Evolutionary conservation across 2,888 invertebrate genomes (phyloP), one percentile per base, ranked within the genome.

Genomic region (Cataglyphis altisquamis): DNA sequence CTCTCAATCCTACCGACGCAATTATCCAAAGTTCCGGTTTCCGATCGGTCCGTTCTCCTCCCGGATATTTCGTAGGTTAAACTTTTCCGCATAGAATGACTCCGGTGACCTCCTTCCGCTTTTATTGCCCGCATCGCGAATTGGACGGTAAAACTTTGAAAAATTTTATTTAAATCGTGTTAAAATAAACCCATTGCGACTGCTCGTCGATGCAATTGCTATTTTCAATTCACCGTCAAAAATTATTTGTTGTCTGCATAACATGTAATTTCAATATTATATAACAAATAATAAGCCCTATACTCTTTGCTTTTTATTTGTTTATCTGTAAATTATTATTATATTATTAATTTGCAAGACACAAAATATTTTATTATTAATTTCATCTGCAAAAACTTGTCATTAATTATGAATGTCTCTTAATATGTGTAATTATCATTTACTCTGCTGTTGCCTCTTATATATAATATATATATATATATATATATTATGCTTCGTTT

Each of bases 11-110:
- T 73, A 32, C 68, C 70, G 48, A 78, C 45, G 72, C 84, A 86
- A 89, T 89, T 89, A 89, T 86, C 82, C 68, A 48, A 87, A 88
- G 75, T 89, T 86, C 52, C 84, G 67, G 15, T 29, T 55, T 48
- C 60, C 80, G 82, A 57, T 78, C 62, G 73, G 63, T 57, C 29
- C 84, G 68, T 86, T 68, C 64, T 82, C 70, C 77, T 81, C 57
- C 15, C 57, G 45, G 84, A 83, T 82, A 84, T 86, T 85, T 85
- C 72, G 66, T 73, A 77, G 74, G 83, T 88, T 84, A 63, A 87
- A 88, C 83, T 86, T 84, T 80, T 64, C 82, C 68, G 60, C 55
- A 52, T 82, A 57, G 63, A 82, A 72, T 73, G 84, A 82, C 32
- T 60, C 81, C 25, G 29, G 32, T 82, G 86, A 83, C 83, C 88